Evolutionary conservation across 2,888 invertebrate genomes (phyloP).

Genomic region (Timema cristinae): DNA sequence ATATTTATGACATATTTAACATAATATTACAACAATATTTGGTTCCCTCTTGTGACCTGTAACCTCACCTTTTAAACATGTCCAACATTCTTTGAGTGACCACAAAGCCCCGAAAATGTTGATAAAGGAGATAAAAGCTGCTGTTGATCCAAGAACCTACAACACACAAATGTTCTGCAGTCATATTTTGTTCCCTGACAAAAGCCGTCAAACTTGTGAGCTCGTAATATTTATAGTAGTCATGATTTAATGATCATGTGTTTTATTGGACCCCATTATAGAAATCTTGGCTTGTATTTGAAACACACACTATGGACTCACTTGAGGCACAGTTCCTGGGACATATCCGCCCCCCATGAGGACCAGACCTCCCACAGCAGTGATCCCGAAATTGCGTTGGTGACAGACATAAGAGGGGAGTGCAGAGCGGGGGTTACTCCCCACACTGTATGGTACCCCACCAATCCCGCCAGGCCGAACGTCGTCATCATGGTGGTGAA

Average conservation of each 20-base stretch:
- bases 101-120: constrained; percentile 86
- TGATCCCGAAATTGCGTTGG: constrained; percentile 87
- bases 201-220: neutral
- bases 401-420: constrained; percentile 89
- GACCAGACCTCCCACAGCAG: constrained; percentile 83
- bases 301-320: constrained; percentile 42
- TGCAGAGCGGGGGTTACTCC: constrained; percentile 87
- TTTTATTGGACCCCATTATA: too few relatives aligned
- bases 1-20: too few relatives aligned
- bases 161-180: constrained; percentile 33
- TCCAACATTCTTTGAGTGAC: constrained; percentile 90
- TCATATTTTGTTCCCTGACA: neutral
- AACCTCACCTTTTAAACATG: constrained; percentile 80
- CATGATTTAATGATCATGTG: too few relatives aligned
- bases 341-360: constrained; percentile 79
- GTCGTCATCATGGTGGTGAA: constrained; percentile 87
- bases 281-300: too few relatives aligned
- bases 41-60: too few relatives aligned
- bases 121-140: constrained; percentile 82
- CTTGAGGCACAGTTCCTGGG: constrained; percentile 71
- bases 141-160: constrained; percentile 71
- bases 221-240: neutral
- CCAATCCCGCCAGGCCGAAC: constrained; percentile 74
- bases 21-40: too few relatives aligned
- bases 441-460: constrained; percentile 88